phyloP scores from a whole-genome alignment of 2,888 invertebrate species.

The Leptura quadrifasciata region DNA sequence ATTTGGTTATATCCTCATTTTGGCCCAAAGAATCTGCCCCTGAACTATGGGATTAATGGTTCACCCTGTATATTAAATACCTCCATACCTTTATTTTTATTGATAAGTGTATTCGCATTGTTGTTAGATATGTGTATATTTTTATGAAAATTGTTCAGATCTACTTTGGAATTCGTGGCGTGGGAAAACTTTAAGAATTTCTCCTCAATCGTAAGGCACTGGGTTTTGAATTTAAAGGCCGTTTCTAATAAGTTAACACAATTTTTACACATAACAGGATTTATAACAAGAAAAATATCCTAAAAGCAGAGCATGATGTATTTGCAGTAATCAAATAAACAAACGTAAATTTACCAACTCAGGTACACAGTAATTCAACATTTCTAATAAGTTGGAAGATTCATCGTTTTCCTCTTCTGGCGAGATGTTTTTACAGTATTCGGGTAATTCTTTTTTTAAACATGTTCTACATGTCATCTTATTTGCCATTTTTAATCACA shows the following conservation, averaged over 20 bases:
- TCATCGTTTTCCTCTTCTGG: slow-evolving; percentile 38
- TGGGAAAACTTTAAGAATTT: slow-evolving; percentile 39
- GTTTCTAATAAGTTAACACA: slow-evolving; percentile 49
- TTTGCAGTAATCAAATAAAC: not conserved
- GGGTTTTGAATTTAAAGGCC: slow-evolving; percentile 55
- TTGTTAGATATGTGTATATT: slow-evolving; percentile 14
- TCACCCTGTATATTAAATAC: too few relatives aligned
- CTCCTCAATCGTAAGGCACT: slow-evolving; percentile 51
- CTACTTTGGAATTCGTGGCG: slow-evolving; percentile 34
- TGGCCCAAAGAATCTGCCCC: too few relatives aligned
- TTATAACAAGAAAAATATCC: slow-evolving; percentile 48
- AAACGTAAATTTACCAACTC: slow-evolving; percentile 44
- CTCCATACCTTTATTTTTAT: slow-evolving; percentile 31
- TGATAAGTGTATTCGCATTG: slow-evolving; percentile 24
- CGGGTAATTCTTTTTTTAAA: slow-evolving; percentile 30
- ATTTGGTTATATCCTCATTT: too few relatives aligned
- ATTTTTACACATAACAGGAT: slow-evolving; percentile 50
- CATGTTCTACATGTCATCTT: slow-evolving; percentile 39
- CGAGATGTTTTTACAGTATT: slow-evolving; percentile 39
- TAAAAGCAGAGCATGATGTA: slow-evolving; percentile 27
- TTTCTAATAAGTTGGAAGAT: slow-evolving; percentile 37
- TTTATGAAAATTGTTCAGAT: slow-evolving; percentile 35
- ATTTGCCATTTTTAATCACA: slow-evolving; percentile 22
- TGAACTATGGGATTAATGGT: too few relatives aligned
- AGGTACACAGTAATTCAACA: slow-evolving; percentile 51